Conservation (phyloP, 2,797 vertebrate species). For the Saxicola maurus region DNA sequence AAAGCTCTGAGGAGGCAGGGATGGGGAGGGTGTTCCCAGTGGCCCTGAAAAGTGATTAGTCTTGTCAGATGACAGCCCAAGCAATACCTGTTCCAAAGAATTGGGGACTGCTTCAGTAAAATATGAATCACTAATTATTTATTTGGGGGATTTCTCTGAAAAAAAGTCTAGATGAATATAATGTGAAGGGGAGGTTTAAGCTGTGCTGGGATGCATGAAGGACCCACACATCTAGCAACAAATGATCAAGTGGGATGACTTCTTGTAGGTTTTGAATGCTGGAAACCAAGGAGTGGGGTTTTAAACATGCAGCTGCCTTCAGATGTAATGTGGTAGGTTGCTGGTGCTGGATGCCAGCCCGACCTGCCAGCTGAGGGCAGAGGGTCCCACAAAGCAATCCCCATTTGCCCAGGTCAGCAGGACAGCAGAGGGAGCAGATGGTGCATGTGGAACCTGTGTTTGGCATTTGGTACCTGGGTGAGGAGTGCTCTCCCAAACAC, state of each 20-base stretch:
- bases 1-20: background rate
- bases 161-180: background rate
- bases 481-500: background rate
- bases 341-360: fast-evolving
- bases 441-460: fast-evolving
- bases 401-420: background rate
- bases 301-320: background rate
- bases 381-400: background rate
- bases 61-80: slow-evolving; percentile 7
- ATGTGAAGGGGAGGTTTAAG: background rate
- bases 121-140: slow-evolving; percentile 3
- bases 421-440: background rate
- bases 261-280: background rate
- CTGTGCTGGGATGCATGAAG: background rate
- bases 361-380: background rate
- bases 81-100: background rate
- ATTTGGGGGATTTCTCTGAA: slow-evolving; percentile 15
- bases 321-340: fast-evolving
- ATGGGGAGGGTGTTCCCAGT: background rate
- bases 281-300: background rate
- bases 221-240: background rate
- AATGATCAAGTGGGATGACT: background rate
- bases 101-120: background rate
- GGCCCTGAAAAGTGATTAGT: background rate
- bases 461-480: background rate